A percentile compares a stretch with the other conserved stretches of the same genome.
phyloP scores from a whole-genome alignment of 2,113 vertebrate species.

The Columba janthina region DNA sequence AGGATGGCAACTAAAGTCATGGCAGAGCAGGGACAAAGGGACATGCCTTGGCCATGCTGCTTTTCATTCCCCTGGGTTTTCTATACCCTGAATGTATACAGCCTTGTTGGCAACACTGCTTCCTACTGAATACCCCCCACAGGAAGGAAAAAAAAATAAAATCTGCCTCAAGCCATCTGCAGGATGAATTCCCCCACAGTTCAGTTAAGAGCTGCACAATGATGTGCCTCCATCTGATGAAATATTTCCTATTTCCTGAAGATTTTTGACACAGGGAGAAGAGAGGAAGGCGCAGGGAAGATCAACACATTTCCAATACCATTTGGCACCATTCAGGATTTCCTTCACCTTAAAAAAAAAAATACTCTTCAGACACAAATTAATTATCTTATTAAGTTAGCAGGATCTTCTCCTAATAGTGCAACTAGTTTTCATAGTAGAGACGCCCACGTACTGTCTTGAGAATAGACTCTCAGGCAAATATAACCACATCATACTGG shows the following conservation, averaged over 20 bases:
- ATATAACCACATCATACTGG: not conserved
- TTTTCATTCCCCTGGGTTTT: not conserved
- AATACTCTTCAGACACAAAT: constrained; percentile 1
- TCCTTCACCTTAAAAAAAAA: not conserved
- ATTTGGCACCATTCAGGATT: not conserved
- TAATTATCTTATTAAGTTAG: not conserved
- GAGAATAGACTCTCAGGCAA: not conserved
- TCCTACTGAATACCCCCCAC: not conserved
- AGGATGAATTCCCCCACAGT: not conserved
- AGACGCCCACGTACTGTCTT: not conserved
- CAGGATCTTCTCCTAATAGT: not conserved
- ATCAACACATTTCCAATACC: not conserved
- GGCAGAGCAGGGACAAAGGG: not conserved
- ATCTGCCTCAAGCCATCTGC: not conserved
- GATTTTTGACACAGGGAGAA: not conserved
- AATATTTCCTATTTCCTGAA: not conserved
- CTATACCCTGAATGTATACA: not conserved
- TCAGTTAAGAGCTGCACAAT: not conserved
- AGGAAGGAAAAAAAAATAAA: not conserved
- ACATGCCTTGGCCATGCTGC: fast-evolving
- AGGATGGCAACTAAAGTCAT: not conserved
- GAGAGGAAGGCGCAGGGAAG: not conserved
- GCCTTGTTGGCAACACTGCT: not conserved
- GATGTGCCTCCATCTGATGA: not conserved
- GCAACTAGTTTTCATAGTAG: constrained; percentile 6